Conservation (phyloP, 2,113 vertebrate genomes). For the Mesoclemmys tuberculata region DNA sequence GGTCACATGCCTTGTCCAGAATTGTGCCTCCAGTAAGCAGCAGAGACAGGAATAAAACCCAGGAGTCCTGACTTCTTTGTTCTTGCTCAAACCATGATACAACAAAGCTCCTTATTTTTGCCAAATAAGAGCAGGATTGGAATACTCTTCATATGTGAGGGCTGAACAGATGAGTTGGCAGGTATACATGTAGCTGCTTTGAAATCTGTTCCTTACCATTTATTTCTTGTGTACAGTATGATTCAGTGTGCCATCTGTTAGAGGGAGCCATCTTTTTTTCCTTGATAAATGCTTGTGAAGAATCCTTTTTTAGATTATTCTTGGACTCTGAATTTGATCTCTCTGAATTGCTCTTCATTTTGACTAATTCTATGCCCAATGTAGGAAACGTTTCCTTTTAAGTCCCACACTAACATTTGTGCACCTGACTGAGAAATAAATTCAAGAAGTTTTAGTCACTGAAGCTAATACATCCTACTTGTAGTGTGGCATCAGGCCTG, state of each 20-base stretch:
- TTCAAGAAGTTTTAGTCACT: not conserved
- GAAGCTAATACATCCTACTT: accelerated
- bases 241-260: not conserved
- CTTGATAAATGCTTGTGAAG: not conserved
- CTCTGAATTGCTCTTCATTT: not conserved
- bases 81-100: no score
- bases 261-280: not conserved
- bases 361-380: not conserved
- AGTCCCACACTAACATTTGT: not conserved
- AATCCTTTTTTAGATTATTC: not conserved
- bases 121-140: not conserved
- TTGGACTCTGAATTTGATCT: not conserved
- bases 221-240: not conserved
- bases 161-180: accelerated
- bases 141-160: accelerated
- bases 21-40: no score
- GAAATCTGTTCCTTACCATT: not conserved
- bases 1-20: no score
- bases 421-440: not conserved
- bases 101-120: no score
- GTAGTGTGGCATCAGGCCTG: accelerated
- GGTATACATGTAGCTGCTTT: accelerated
- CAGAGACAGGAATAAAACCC: no score
- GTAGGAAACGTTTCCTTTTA: not conserved
- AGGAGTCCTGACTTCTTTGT: no score